Base-by-base conservation (phyloP, 2,113 vertebrate genomes). In the Crotalus horridus region DNA sequence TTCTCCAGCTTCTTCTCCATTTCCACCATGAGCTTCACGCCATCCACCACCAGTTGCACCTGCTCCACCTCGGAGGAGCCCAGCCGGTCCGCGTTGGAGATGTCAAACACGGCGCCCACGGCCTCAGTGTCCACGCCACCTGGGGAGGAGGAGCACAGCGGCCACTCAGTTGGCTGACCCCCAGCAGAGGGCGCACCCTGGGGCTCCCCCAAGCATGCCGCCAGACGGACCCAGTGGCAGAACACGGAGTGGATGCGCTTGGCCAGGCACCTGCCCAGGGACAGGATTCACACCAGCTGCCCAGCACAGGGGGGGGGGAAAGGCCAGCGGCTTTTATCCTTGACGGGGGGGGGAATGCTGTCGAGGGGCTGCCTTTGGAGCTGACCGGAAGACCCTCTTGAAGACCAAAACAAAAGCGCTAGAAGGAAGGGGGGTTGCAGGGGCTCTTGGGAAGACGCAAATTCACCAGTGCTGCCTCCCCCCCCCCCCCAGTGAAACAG, bases 1-100 rank as follows among this genome's bases (percentile, higher is more conserved):
- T 99, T 99, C 96, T 99, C 99, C 89, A 99, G 97, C 94, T 98
- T 98, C 98, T 99, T 99, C 98, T 99, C 99, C 99, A 99, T 99
- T 97, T 99, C 99, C 89, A 99, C 96, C 99, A 99, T 99, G 94
- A 99, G 98, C 97, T 99, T 99, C 94, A 99, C 99, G 0, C 99
- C 99, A 4, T 99, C 99, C 11, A 99, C 99, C 97, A 99, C 99
- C 98, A 99, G 95, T 98, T 99, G 99, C 93, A 99, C 99, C 97
- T 99, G 99, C 0, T 98, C 90, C 26, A 99, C 99, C 98, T 99
- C 99, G 0, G 99, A 99, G 94, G 98, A 99, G 95, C 99, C 99
- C 97, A 99, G 95, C 74, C 99, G 98, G 94, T 99, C 99, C 3
- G 99, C 99, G 64, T 99, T 99, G 98, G 99, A 99, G 97, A 99